phyloP scores from a whole-genome alignment of 2,888 invertebrate genomes.

The Phymatocera aterrima region DNA sequence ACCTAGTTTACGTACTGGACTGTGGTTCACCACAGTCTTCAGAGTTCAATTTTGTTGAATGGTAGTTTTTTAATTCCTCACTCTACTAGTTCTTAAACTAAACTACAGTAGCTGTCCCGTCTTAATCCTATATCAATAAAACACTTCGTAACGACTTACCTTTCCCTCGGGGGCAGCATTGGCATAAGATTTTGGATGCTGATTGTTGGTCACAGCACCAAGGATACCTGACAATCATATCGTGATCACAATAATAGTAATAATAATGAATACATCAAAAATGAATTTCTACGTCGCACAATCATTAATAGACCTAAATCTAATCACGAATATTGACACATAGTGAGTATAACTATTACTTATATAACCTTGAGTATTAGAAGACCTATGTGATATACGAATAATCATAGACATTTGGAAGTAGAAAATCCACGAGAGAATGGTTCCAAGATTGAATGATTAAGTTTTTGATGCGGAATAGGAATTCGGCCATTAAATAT shows the following conservation, averaged over 20 bases:
- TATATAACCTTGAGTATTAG: constrained; percentile 66
- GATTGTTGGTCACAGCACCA: constrained; percentile 62
- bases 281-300: too few species aligned
- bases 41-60: too few species aligned
- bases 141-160: constrained; percentile 61
- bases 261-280: neutral
- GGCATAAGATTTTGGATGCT: constrained; percentile 66
- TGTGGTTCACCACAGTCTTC: too few species aligned
- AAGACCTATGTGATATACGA: constrained; percentile 17
- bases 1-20: too few species aligned
- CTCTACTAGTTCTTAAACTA: too few species aligned
- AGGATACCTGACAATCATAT: constrained; percentile 63
- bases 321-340: constrained; percentile 38
- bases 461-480: too few species aligned
- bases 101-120: too few species aligned
- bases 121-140: constrained; percentile 49
- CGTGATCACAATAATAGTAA: neutral
- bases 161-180: constrained; percentile 71
- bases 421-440: too few species aligned
- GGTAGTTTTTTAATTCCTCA: too few species aligned
- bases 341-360: constrained; percentile 55
- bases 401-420: neutral
- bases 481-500: neutral
- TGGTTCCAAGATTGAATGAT: neutral
- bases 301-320: constrained; percentile 54